Base-by-base conservation (phyloP, 1,140 invertebrate genomes). In the Danaus melanippus region DNA sequence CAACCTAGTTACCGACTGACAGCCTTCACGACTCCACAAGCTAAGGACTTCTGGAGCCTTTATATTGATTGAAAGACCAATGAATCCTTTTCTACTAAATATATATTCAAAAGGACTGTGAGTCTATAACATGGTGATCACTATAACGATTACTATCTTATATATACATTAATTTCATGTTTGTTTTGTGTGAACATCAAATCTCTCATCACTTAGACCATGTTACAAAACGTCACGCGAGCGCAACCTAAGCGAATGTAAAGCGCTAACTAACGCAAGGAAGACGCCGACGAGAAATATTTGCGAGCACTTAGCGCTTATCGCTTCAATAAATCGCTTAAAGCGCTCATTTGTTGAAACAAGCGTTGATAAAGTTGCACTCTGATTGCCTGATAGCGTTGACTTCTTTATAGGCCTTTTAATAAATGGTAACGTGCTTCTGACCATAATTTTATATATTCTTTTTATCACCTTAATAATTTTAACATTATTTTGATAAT, bases 1-100 rank as follows among this genome's bases (percentile, higher is more conserved):
- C 76, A 77, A 77, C 74, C 76, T 79, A 80, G 76, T 80, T 82
- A 74, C 62, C 64, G 64, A 71, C 69, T 74, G 75, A 76, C 68
- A 67, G 67, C 57, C 53, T 15, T 15, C 15, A 15, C 15, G 15
- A 15, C 1, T 15, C 15, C 15, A 15, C 15, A 15, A 15, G 15
- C 15, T 15, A 15, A 3, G 15, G 15, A 15, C 15, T 15, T 15
- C 15, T 15, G 3, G 15, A 15, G 1, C 15, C 1, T 15, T 15
- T 3, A 15, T 15, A 15, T 15, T 15, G 15, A 15, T 15, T 15
- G 15, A 1, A 15, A 15, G 15, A 3, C 1, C 15, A 15, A 15
- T 15, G 15, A 15, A 15, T 1, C 15, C 15, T 15, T 3, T 15
- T 3, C 15, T 15, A 15, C 15, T 1, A 15, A 15, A 1, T 15